Conservation (phyloP, 2,888 invertebrate species). For the Chalcis sispes region DNA sequence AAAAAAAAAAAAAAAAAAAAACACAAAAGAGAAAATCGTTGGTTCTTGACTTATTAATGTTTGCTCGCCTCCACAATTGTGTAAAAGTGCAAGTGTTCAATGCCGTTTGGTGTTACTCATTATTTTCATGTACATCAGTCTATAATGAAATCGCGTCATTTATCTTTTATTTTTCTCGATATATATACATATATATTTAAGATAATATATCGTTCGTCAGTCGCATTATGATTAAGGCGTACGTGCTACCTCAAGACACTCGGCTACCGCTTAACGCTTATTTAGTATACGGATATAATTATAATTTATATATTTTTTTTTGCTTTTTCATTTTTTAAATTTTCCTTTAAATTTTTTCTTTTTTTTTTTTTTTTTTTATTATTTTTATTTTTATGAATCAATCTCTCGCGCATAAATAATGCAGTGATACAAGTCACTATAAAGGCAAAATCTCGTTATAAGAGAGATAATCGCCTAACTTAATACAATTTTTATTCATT, state of each 20-base stretch:
- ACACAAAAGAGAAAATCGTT: neutral
- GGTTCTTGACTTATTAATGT: neutral
- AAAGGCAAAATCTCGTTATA: constrained; percentile 13
- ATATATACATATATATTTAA: constrained; percentile 25
- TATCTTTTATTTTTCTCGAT: constrained; percentile 50
- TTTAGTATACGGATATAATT: constrained; percentile 25
- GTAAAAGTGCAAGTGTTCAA: constrained; percentile 44
- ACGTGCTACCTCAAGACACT: constrained; percentile 55
- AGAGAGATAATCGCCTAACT: constrained; percentile 5
- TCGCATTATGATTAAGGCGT: constrained; percentile 49
- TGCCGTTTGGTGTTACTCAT: constrained; percentile 56
- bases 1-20: constrained; percentile 4
- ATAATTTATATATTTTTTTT: neutral
- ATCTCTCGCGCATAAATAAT: neutral
- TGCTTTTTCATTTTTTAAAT: neutral
- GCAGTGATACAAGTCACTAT: constrained; percentile 22
- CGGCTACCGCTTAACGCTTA: constrained; percentile 25
- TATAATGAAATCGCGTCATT: constrained; percentile 68
- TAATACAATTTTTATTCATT: constrained; percentile 29
- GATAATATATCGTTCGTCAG: constrained; percentile 40
- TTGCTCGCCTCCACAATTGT: constrained; percentile 39
- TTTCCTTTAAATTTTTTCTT: neutral
- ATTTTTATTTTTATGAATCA: neutral
- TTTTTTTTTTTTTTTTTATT: neutral
- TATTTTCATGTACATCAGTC: constrained; percentile 66